Evolutionary conservation across 2,888 invertebrate genomes (phyloP), one percentile per base, ranked within the genome.

Genomic region (Aradus depressus): DNA sequence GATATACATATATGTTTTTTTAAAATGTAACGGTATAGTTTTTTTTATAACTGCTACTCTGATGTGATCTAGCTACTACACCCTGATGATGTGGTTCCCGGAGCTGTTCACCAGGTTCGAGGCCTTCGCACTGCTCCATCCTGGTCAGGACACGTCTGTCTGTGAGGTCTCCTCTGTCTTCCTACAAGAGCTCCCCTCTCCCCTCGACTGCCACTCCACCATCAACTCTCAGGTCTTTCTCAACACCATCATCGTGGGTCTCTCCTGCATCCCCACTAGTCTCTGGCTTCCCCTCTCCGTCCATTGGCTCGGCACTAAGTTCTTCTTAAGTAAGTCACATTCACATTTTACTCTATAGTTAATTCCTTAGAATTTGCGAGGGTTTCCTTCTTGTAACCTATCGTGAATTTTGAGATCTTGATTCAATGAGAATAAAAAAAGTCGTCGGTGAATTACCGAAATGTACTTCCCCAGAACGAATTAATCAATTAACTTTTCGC

Each of bases 41-140:
- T 21, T 3, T 1, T 21, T 14, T 28, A 31, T 26, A 22, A 35
- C 22, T 10, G 12, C 14, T 4, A 31, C 26, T 4, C 10, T 21
- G 1, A 2, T 38, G 54, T 49, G 42, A 68, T 70, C 12, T 70
- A 90, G 90, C 64, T 90, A 89, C 70, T 90, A 90, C 67, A 90
- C 90, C 5, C 70, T 90, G 37, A 89, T 88, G 84, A 79, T 90
- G 66, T 91, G 90, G 90, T 89, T 90, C 70, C 89, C 89, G 12
- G 89, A 89, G 67, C 69, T 90, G 61, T 90, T 90, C 70, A 79
- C 80, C 67, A 80, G 89, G 48, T 85, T 85, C 67, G 84, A 85
- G 63, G 80, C 80, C 61, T 85, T 78, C 65, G 84, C 84, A 64
- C 64, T 68, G 22, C 65, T 69, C 2, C 72, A 81, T 72, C 83